Evolutionary conservation across 2,888 invertebrate species (phyloP).

Genomic region (Diogma glabrata): DNA sequence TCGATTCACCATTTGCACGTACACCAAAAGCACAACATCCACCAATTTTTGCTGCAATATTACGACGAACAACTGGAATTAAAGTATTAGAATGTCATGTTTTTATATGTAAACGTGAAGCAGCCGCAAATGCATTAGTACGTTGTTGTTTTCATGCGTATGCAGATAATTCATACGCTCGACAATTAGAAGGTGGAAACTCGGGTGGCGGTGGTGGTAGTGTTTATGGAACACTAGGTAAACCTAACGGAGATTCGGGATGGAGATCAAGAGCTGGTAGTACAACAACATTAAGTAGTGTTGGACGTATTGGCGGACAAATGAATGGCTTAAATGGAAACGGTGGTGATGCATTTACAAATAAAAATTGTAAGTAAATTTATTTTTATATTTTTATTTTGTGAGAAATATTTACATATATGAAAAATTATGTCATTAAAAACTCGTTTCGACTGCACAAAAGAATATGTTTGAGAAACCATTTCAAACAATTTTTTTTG

Average conservation of each 20-base stretch:
- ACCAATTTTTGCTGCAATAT: conserved; percentile 91
- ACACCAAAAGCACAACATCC: conserved; percentile 89
- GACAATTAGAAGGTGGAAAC: conserved; percentile 59
- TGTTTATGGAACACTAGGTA: conserved; percentile 41
- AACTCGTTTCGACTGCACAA: no score
- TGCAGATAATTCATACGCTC: conserved; percentile 88
- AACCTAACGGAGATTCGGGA: conserved; percentile 30
- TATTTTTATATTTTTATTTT: no score
- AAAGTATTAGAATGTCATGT: conserved; percentile 98
- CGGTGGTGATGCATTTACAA: conserved; percentile 33
- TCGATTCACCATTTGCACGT: conserved; percentile 93
- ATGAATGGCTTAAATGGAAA: conserved; percentile 31
- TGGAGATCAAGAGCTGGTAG: conserved; percentile 49
- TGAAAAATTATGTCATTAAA: no score
- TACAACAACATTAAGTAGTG: conserved; percentile 47
- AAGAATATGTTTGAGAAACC: no score
- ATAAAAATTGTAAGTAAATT: conserved; percentile 37
- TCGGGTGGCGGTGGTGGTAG: conserved; percentile 46
- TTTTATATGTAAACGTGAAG: conserved; percentile 92
- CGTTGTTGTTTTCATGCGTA: conserved; percentile 96
- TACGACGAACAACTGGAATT: conserved; percentile 90
- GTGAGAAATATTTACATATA: no score
- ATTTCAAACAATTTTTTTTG: no score
- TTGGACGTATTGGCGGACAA: conserved; percentile 35
- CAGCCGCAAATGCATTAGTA: conserved; percentile 95